These are phyloP conservation scores for Aphidius gifuensis DNA, from an alignment of 1,140 invertebrate genomes.

Conservation along the genomic window DNA sequence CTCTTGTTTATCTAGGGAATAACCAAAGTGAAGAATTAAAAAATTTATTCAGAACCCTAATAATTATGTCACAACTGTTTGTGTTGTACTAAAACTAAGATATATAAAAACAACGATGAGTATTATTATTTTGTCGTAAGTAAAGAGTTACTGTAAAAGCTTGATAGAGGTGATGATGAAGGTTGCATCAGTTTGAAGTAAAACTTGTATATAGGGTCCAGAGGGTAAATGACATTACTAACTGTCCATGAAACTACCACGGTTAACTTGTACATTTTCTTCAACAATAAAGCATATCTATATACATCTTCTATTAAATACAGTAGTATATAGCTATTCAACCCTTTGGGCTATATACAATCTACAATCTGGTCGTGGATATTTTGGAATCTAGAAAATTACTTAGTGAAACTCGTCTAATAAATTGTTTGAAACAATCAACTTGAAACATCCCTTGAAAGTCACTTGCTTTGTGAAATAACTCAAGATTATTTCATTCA, in stretches of 20 bases:
- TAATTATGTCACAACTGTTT: too few relatives aligned
- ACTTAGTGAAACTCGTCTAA: conserved; percentile 19
- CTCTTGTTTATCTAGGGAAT: too few relatives aligned
- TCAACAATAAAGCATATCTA: neutral
- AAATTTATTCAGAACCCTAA: too few relatives aligned
- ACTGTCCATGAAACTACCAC: conserved; percentile 21
- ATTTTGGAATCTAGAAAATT: conserved; percentile 15
- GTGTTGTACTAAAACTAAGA: too few relatives aligned
- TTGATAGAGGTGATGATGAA: neutral
- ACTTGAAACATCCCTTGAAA: neutral
- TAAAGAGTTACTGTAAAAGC: neutral
- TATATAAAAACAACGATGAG: too few relatives aligned
- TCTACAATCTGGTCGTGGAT: conserved; percentile 13
- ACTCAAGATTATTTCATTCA: too few relatives aligned
- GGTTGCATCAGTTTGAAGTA: neutral
- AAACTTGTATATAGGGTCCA: neutral
- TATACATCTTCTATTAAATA: neutral
- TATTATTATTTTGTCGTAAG: neutral
- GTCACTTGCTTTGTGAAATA: too few relatives aligned
- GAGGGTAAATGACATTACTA: conserved; percentile 23
- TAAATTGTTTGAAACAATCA: conserved; percentile 26
- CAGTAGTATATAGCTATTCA: conserved; percentile 2
- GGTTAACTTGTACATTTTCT: conserved; percentile 23
- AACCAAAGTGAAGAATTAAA: too few relatives aligned
- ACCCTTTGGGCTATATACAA: conserved; percentile 4